These are phyloP conservation scores for Numida meleagris DNA, from an alignment of 2,113 vertebrate species.

Conservation along the genomic window DNA sequence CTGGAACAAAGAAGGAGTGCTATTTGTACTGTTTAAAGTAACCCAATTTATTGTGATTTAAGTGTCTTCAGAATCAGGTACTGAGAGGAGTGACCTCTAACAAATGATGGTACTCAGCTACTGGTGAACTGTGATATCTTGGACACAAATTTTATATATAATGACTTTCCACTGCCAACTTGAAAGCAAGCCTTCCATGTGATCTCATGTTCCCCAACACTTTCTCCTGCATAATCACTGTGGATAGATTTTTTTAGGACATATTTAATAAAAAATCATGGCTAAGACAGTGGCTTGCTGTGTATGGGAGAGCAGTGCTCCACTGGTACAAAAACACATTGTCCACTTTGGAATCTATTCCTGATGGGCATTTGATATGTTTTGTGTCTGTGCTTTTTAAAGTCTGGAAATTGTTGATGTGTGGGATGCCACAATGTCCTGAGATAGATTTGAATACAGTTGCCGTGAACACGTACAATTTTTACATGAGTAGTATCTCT, in stretches of 20 bases:
- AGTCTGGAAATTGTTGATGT: neutral
- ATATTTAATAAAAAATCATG: neutral
- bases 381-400: neutral
- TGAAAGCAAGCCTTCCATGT: neutral
- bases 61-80: neutral
- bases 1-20: neutral
- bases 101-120: neutral
- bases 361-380: neutral
- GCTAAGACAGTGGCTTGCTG: neutral
- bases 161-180: neutral
- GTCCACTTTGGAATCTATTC: neutral
- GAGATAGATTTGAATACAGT: neutral
- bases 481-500: neutral
- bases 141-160: neutral
- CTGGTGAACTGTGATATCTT: neutral
- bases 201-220: neutral
- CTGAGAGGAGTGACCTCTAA: neutral
- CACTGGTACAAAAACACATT: neutral
- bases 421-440: neutral
- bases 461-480: neutral
- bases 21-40: neutral
- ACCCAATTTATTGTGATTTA: neutral
- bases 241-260: neutral
- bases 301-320: neutral
- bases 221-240: neutral